Percentiles rank a stretch among this genome's conserved stretches.
phyloP scores from a whole-genome alignment of 2,797 vertebrate genomes.

The Neosilurus hyrtlii region DNA sequence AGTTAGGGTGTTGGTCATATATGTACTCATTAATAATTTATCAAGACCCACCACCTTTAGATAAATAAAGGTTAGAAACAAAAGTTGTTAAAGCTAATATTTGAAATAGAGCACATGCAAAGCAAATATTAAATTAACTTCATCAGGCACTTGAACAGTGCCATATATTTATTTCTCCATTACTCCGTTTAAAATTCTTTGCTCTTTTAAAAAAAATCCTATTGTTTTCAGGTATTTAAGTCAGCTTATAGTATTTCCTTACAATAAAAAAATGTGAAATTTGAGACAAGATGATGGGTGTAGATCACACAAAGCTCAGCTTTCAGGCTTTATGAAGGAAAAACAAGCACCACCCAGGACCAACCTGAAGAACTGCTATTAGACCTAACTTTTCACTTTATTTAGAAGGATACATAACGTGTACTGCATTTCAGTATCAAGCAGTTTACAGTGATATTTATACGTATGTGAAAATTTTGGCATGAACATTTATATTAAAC shows the following conservation, averaged over 20 bases:
- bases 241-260: constrained; percentile 2
- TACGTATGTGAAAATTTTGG: not conserved
- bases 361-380: not conserved
- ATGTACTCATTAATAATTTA: not conserved
- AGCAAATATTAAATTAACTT: constrained; percentile 32
- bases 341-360: constrained; percentile 23
- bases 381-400: constrained; percentile 1
- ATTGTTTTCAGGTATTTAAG: not conserved
- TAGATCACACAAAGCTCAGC: constrained; percentile 23
- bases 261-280: constrained; percentile 7
- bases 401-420: not conserved
- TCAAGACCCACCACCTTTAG: not conserved
- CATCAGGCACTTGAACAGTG: not conserved
- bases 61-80: not conserved
- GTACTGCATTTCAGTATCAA: constrained; percentile 1
- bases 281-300: not conserved
- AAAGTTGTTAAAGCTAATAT: constrained; percentile 15
- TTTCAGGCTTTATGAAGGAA: constrained; percentile 8
- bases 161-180: not conserved
- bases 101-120: constrained; percentile 1
- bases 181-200: not conserved
- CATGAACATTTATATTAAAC: not conserved
- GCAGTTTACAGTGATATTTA: not conserved
- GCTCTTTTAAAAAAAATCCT: not conserved
- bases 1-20: constrained; percentile 11